These are phyloP conservation scores for Isurus oxyrinchus DNA, from an alignment of 2,113 vertebrate species.

Conservation along the genomic window DNA sequence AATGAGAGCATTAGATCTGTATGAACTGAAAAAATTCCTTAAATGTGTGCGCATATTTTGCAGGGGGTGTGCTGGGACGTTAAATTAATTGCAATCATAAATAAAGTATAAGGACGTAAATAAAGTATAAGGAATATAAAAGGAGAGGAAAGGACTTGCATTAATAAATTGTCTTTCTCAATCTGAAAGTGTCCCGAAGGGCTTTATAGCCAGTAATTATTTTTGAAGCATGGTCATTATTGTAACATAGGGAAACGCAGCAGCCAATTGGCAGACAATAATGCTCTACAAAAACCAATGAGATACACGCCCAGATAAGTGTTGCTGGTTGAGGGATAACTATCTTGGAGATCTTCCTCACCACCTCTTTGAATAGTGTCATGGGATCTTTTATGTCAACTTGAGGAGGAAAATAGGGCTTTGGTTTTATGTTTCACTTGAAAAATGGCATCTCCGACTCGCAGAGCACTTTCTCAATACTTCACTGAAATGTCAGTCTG, in stretches of 20 bases:
- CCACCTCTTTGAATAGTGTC: neutral
- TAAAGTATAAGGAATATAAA: neutral
- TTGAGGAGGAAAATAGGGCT: neutral
- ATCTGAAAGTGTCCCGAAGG: neutral
- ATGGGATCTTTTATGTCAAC: neutral
- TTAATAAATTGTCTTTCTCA: neutral
- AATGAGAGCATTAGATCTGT: neutral
- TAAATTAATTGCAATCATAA: neutral
- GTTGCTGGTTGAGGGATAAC: neutral
- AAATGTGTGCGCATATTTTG: neutral
- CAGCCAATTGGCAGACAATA: neutral
- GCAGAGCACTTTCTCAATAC: neutral
- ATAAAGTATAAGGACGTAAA: neutral
- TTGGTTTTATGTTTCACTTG: neutral
- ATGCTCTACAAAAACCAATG: neutral
- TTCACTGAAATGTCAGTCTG: neutral
- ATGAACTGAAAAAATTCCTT: neutral
- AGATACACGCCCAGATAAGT: neutral
- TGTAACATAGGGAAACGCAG: neutral
- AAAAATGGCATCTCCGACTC: neutral
- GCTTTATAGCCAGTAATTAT: neutral
- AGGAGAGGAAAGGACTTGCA: neutral
- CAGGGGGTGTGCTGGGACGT: neutral
- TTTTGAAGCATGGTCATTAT: neutral
- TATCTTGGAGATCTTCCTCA: neutral